Evolutionary conservation across 1,140 invertebrate genomes (phyloP), one percentile per base, ranked within the genome.

Genomic region (Lepidostoma basale): DNA sequence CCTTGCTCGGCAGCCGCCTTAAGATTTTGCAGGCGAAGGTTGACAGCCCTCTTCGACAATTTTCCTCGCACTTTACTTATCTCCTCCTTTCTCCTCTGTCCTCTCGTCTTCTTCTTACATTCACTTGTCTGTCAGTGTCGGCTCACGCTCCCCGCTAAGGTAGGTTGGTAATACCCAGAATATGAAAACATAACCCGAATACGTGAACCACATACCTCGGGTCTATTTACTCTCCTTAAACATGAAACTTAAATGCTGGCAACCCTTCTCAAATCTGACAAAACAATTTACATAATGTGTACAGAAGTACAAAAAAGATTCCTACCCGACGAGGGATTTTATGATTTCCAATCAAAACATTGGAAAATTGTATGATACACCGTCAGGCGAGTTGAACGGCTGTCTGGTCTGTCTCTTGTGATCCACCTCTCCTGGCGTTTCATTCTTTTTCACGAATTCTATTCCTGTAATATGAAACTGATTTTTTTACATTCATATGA

Each of bases 111-210:
- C 16, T 8, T 10, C n/a, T 12, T 28, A 20, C 52, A 12, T 36
- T 20, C 28, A 30, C 28, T 56, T 56, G 52, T 56, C 52, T 56
- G 52, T 56, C 52, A 33, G 14, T 56, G n/a, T 56, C 52, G 14
- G 26, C 26, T 39, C 52, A 1, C 44, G 44, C 18, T 47, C 23
- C 10, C 1, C 36, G n/a, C 52, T 56, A n/a, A n/a, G n/a, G n/a
- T n/a, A n/a, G n/a, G n/a, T n/a, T 36, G 52, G 10, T 28, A 28
- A 28, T 16, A 54, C 10, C n/a, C 18, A 8, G 52, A 36, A 30
- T 56, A 36, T 18, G 30, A 3, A 30, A 56, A 56, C 30, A 36
- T 36, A 56, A 36, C 30, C 14, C 52, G 23, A 23, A 49, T 49
- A 49, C 45, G 45, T 49, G 45, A 49, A 49, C 45, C 18, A 49